Evolutionary conservation across 1,140 invertebrate species (phyloP).

Genomic region (Drosophila pandora): DNA sequence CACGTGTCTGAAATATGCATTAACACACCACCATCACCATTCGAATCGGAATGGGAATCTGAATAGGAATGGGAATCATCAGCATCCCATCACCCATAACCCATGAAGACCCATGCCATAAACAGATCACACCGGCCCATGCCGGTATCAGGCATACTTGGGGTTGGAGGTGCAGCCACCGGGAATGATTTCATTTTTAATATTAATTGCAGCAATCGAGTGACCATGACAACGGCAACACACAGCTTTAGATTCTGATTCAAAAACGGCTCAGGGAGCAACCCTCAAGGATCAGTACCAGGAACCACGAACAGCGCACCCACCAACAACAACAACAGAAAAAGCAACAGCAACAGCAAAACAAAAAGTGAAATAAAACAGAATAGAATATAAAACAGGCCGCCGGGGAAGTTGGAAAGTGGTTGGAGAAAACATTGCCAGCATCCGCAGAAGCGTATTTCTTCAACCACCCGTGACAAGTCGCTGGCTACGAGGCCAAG

Average conservation of each 20-base stretch:
- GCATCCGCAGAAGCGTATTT: constrained; percentile 27
- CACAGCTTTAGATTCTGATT: neutral
- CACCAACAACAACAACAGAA: neutral
- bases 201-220: constrained; percentile 80
- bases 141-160: neutral
- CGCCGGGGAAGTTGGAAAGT: constrained; percentile 9
- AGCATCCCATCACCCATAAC: constrained; percentile 28
- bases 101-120: constrained; percentile 23
- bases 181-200: constrained; percentile 74
- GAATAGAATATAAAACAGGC: constrained; percentile 10
- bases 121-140: constrained; percentile 30
- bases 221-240: constrained; percentile 65
- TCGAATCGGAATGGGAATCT: neutral
- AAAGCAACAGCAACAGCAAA: neutral
- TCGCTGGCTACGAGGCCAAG: constrained; percentile 25
- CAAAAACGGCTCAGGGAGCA: constrained; percentile 22
- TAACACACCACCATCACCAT: constrained; percentile 67
- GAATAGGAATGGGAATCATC: constrained; percentile 11
- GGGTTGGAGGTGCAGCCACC: constrained; percentile 19
- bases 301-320: constrained; percentile 28
- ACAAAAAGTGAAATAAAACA: constrained; percentile 14
- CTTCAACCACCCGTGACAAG: constrained; percentile 60
- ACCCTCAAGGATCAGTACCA: constrained; percentile 52
- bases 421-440: constrained; percentile 1
- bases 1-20: constrained; percentile 81